Evolutionary conservation across 2,888 invertebrate genomes (phyloP), one percentile per base, ranked within the genome.

Genomic region (Leptopilina myrica): DNA sequence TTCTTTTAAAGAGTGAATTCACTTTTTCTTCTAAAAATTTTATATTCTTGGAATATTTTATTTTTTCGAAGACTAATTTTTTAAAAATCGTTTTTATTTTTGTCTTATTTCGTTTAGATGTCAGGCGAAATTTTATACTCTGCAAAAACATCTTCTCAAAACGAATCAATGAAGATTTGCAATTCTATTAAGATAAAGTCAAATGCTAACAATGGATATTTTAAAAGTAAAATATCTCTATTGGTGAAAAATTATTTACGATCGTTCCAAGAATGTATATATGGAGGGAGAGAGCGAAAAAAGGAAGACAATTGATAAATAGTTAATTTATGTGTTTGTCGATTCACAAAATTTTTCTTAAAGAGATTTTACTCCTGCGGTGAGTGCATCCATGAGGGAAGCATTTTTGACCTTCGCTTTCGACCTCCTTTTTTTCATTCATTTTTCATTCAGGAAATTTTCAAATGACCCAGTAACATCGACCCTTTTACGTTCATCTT

Each of bases 241-340:
- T 76, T 69, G 64, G 78, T 80, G 78, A 81, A 78, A 77, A 81
- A 83, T 83, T 83, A 83, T 83, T 83, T 83, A 83, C 80, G 82
- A 78, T 67, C 76, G 75, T 76, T 33, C 77, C 26, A 62, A 78
- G 75, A 26, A 33, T 33, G 33, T 33, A 33, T 2, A 33, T 33
- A 33, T 33, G 3, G 33, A 33, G 33, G 33, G 33, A 5, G 33
- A 33, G 33, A 78, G 66, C 76, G 79, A 80, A 82, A 85, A 84
- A 83, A 81, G 77, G 81, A 76, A 81, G 78, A 79, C 83, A 85
- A 86, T 88, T 88, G 87, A 85, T 86, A 87, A 88, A 85, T 85
- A 82, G 82, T 84, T 87, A 86, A 89, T 88, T 88, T 88, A 88
- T 87, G 85, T 83, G 33, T 33, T 33, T 81, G 80, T 69, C 84